Conservation (phyloP, 2,113 vertebrate genomes). For the Anarhynchus alexandrinus region DNA sequence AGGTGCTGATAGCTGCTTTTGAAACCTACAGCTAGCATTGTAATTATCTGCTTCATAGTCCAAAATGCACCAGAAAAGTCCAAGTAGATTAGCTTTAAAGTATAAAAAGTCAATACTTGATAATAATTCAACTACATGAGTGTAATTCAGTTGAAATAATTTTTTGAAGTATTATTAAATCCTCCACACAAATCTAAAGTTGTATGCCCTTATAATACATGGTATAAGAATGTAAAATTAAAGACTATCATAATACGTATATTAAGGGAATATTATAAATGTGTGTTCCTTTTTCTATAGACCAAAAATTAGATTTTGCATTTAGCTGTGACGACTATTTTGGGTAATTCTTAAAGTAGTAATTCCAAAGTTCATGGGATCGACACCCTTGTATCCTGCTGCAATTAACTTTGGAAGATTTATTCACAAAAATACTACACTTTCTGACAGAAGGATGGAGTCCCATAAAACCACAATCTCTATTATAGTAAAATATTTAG, state of each 20-base stretch:
- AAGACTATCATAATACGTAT: background rate
- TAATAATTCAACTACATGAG: background rate
- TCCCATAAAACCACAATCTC: background rate
- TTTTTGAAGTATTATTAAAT: background rate
- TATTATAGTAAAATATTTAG: background rate
- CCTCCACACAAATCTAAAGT: background rate
- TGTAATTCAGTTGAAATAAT: background rate
- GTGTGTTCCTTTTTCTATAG: background rate
- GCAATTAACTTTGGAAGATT: background rate
- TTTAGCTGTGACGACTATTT: background rate
- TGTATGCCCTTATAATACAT: background rate
- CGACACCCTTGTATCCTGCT: background rate
- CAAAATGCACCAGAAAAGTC: background rate
- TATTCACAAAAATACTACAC: background rate
- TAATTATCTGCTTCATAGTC: background rate
- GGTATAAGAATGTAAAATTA: background rate
- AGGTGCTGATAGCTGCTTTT: background rate
- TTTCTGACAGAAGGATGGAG: background rate
- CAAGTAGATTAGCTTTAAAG: background rate
- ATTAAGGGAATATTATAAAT: background rate
- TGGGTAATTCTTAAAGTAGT: background rate
- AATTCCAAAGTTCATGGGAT: background rate
- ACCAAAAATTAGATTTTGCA: background rate
- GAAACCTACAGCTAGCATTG: background rate
- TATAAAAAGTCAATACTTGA: background rate